These are phyloP conservation scores for Sebastes aleutianus DNA, from an alignment of 2,797 vertebrate species.

Conservation along the genomic window DNA sequence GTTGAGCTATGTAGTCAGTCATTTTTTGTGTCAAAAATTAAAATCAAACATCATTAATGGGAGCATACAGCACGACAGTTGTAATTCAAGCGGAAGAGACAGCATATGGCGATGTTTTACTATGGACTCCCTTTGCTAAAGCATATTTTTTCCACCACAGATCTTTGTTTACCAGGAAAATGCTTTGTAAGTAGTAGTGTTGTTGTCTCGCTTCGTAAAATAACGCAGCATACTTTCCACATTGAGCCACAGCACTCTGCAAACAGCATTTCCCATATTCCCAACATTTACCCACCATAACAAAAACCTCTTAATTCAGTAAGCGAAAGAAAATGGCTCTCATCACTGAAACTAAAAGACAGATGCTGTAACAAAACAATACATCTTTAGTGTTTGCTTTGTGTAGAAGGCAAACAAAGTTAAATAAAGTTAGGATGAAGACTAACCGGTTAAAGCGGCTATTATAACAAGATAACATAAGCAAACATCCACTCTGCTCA, in stretches of 20 bases:
- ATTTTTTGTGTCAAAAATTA: conserved; percentile 38
- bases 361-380: not conserved
- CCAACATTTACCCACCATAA: conserved; percentile 17
- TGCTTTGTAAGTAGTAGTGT: not conserved
- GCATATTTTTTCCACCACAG: not conserved
- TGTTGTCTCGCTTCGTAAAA: not conserved
- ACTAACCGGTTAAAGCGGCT: not conserved
- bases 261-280: not conserved
- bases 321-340: conserved; percentile 22
- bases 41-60: conserved; percentile 42
- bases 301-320: conserved; percentile 41
- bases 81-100: not conserved
- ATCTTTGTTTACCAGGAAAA: not conserved
- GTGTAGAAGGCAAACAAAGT: not conserved
- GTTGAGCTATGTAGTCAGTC: conserved; percentile 40
- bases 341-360: conserved; percentile 6
- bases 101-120: not conserved
- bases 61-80: not conserved
- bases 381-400: not conserved
- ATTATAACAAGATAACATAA: not conserved
- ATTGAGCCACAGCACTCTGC: not conserved
- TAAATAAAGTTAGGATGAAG: not conserved
- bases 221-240: not conserved
- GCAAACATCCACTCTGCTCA: not conserved
- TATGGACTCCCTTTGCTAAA: not conserved